Base-by-base conservation (phyloP, 2,888 invertebrate genomes). In the Cataglyphis albicans region DNA sequence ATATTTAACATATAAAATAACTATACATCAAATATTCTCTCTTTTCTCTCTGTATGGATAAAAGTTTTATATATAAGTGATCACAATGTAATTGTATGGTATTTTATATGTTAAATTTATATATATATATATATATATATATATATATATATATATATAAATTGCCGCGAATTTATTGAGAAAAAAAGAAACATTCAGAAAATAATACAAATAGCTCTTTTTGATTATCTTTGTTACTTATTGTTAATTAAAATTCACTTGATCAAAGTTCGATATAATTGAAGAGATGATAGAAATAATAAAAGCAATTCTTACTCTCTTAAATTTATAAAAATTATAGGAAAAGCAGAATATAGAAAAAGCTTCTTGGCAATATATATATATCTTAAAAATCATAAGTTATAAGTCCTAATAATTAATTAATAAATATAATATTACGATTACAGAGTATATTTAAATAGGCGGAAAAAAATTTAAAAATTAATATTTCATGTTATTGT, bases 401-500 rank as follows among this genome's bases (percentile, higher is more conserved):
- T 1, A 48, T 6, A 48, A 48, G 18, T 48, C 18, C n/a, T 48
- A 48, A 18, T 48, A 48, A 48, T 18, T 18, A 18, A n/a, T 48
- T 48, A 48, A 6, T 48, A 48, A 18, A 48, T 48, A 48, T 48
- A 10, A 21, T 55, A 21, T 21, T n/a, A n/a, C n/a, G 7, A 21
- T n/a, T 29, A 44, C 15, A 29, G 18, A 18, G 3, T 32, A 32
- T 9, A 7, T n/a, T 18, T 1, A 18, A 35, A 63, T n/a, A 63
- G 35, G 4, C 4, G 32, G 32, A 1, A 7, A 18, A 18, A 18
- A 18, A 18, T 9, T 9, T 18, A 9, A 32, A n/a, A 1, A n/a
- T 63, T 63, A 63, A 18, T 10, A 63, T 63, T 35, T 18, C 63
- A 63, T 63, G 35, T 32, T n/a, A 52, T 52, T 52, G n/a, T 63